phyloP scores from a whole-genome alignment of 2,797 vertebrate species.

The Spea hammondii region DNA sequence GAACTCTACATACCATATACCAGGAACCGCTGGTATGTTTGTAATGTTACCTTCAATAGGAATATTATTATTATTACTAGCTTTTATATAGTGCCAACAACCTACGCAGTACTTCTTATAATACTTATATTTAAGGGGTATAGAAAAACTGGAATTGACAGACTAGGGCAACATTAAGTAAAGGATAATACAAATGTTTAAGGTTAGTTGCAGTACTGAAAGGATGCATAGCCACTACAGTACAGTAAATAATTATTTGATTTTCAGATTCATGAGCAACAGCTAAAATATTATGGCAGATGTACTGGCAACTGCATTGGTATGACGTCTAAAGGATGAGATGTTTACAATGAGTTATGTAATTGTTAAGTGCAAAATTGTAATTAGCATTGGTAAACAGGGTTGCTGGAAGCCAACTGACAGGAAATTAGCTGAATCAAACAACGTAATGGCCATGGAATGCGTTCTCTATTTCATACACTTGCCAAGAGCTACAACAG shows the following conservation, averaged over 20 bases:
- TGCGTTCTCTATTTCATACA: slow-evolving; percentile 18
- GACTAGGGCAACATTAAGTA: too few species aligned
- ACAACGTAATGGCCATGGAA: slow-evolving; percentile 21
- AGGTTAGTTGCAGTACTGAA: neutral
- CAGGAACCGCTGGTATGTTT: too few species aligned
- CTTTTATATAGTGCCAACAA: too few species aligned
- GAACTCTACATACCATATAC: too few species aligned
- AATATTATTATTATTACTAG: too few species aligned
- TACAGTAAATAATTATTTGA: neutral
- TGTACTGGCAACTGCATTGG: neutral
- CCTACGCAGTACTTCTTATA: too few species aligned
- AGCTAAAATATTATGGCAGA: slow-evolving; percentile 9
- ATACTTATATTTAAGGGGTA: too few species aligned
- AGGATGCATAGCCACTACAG: neutral
- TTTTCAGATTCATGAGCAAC: neutral
- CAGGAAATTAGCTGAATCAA: slow-evolving; percentile 31
- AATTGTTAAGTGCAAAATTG: slow-evolving; percentile 34
- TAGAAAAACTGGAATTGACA: too few species aligned
- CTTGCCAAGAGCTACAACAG: slow-evolving; percentile 24
- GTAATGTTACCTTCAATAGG: too few species aligned
- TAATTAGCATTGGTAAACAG: slow-evolving; percentile 39
- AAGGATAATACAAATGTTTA: neutral
- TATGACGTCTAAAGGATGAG: slow-evolving; percentile 16
- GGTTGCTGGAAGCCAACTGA: slow-evolving; percentile 27
- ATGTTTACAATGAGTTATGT: slow-evolving; percentile 42